Evolutionary conservation across 1,140 invertebrate species (phyloP), one percentile per base, ranked within the genome.

Genomic region (Drosophila bifasciata): DNA sequence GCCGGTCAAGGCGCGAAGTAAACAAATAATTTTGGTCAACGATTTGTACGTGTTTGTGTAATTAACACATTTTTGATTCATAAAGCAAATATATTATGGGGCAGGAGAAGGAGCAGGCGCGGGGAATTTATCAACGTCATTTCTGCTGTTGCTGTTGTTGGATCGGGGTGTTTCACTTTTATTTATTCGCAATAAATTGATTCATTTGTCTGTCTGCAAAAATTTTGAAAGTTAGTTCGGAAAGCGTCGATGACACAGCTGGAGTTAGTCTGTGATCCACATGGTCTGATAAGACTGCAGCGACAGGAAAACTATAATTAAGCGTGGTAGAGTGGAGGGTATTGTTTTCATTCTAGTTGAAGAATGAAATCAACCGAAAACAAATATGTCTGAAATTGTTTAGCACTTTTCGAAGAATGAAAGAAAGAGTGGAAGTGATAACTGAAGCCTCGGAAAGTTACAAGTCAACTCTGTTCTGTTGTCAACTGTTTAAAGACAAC

Each of bases 1-100:
- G 32, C 11, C 32, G 32, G 49, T 76, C 51, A 68, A 58, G 62
- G 74, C 63, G 79, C 79, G 60, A 83, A 83, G 76, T 69, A 50
- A 52, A 79, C 73, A 78, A 62, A 57, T 46, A 32, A 39, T 67
- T 68, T 81, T 75, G 66, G 60, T 40, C 76, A 74, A 56, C 70
- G 55, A 32, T 32, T 61, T 19, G 44, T 67, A 81, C 78, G 70
- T 83, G 79, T 67, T 48, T 41, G 53, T 13, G 4, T 32, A 75
- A 78, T 83, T 83, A 79, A 52, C 79, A 84, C 79, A 44, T 63
- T 63, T 71, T 79, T 75, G 57, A 79, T 75, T 84, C 79, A 83
- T 69, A 79, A 67, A 40, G 36, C 55, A 84, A 83, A 84, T 59
- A 60, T 32, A 43, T 17, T 21, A 36, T n/a, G 51, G 16, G 50